These are phyloP conservation scores for Corydoras sp. DNA, from an alignment of 2,113 vertebrate genomes.

Conservation along the genomic window DNA sequence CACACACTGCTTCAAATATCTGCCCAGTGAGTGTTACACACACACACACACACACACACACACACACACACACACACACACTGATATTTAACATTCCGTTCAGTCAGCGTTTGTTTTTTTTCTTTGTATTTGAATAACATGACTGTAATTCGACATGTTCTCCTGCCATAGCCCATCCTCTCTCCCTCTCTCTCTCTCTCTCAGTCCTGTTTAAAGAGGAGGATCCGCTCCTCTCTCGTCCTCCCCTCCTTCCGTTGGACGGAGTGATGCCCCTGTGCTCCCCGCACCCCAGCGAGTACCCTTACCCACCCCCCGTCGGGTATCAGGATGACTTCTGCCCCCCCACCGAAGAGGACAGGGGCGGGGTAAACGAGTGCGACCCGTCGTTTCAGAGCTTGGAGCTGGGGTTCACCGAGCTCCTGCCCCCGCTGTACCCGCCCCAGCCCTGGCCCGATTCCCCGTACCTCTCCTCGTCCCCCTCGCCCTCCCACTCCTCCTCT, in stretches of 20 bases:
- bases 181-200: background rate
- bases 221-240: constrained; percentile 59
- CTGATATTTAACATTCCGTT: background rate
- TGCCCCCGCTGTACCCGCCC: constrained; percentile 60
- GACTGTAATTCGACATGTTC: background rate
- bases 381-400: constrained; percentile 70
- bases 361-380: constrained; percentile 55
- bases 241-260: constrained; percentile 54
- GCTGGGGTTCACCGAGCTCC: constrained; percentile 72
- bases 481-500: constrained; percentile 70
- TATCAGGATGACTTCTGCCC: constrained; percentile 65
- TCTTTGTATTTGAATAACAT: no score
- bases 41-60: constrained; percentile 4
- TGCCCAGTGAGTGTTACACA: constrained; percentile 68
- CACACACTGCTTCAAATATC: constrained; percentile 82
- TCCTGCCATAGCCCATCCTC: background rate
- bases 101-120: no score
- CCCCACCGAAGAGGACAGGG: constrained; percentile 61
- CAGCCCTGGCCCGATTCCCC: constrained; percentile 70
- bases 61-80: constrained; percentile 10
- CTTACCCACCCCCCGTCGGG: constrained; percentile 47
- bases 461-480: constrained; percentile 72
- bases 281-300: constrained; percentile 59
- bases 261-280: constrained; percentile 47
- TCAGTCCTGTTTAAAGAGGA: constrained; percentile 71